Evolutionary conservation across 2,888 invertebrate genomes (phyloP), one percentile per base, ranked within the genome.

Genomic region (Tipula helvola): DNA sequence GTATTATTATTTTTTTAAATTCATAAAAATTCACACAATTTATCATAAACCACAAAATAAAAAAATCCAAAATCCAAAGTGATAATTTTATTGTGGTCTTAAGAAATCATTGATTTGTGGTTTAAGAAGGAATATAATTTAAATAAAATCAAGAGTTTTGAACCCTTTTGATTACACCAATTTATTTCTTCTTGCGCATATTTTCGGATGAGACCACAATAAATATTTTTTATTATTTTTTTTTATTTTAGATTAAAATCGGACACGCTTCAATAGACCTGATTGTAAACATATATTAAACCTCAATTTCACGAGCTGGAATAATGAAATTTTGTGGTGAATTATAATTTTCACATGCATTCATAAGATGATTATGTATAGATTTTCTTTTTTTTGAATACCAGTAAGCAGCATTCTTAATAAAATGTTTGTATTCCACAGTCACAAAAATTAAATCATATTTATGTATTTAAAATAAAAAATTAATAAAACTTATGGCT

Each of bases 401-500:
- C 39, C 0, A 39, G 7, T 39, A 39, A 39, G 39, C 28, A 39
- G 39, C 28, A 28, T 28, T 28, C 28, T 1, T 28, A 28, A 28
- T n/a, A 3, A 52, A 16, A 52, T 16, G 12, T 52, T 7, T 52
- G 16, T 52, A 52, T n/a, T 52, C 5, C 52, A 52, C 52, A 52
- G 5, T 18, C 52, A 52, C 52, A 52, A 16, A 85, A 13, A 87
- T 84, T 85, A n/a, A 86, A 85, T 28, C 41, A 13, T 36, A 44
- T 5, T 28, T 47, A 89, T 88, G 28, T 28, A 28, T 28, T 28
- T 28, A 28, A 28, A 28, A 28, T 28, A 89, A 89, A 89, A 89
- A 90, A 90, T 90, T 89, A 90, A 88, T 88, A 87, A 88, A 89
- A 71, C 71, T 71, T 71, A 71, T 71, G 71, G 84, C 36, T 84